phyloP scores from a whole-genome alignment of 2,888 invertebrate genomes.

The Microplitis deprimator region DNA sequence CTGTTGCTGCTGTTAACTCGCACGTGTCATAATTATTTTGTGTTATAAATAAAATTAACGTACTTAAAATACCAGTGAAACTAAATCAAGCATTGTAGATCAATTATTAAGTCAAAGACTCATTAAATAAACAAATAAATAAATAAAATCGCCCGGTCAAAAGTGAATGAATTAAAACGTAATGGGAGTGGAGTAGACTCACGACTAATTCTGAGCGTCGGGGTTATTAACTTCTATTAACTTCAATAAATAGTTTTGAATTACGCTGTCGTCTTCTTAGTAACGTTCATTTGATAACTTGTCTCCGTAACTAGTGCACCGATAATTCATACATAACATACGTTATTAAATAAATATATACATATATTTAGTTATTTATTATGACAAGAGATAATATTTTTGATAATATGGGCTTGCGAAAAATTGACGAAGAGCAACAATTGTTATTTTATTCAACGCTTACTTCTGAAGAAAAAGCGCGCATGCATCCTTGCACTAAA shows the following conservation, averaged over 20 bases:
- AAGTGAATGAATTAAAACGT: not conserved
- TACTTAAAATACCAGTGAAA: not conserved
- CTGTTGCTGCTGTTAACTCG: conserved; percentile 4
- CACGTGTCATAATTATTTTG: not conserved
- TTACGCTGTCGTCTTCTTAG: not conserved
- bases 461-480: conserved; percentile 64
- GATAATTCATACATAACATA: not conserved
- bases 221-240: conserved; percentile 37
- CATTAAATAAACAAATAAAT: not conserved
- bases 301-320: not conserved
- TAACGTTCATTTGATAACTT: not conserved
- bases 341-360: not conserved
- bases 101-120: not conserved
- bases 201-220: not conserved
- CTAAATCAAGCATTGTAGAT: not conserved
- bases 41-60: not conserved
- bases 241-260: conserved; percentile 33
- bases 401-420: conserved; percentile 54
- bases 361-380: not conserved
- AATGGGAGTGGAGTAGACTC: not conserved
- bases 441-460: conserved; percentile 63
- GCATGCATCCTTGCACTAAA: conserved; percentile 64
- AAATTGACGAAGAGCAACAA: conserved; percentile 52
- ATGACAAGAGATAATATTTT: conserved; percentile 17
- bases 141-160: not conserved